phyloP scores from a whole-genome alignment of 2,888 invertebrate species.

The Sphinx pinastri region DNA sequence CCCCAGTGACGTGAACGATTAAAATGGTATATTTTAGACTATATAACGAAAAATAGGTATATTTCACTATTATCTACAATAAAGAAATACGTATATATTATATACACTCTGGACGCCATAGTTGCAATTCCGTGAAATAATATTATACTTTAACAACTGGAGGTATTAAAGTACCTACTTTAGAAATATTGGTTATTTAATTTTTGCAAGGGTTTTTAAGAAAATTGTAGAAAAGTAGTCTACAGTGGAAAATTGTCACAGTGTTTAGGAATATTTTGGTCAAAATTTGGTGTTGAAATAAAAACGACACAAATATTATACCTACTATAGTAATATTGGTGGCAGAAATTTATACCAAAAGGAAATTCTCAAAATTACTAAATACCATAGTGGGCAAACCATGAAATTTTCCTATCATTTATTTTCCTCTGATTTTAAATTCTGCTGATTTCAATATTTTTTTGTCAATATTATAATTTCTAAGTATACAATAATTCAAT shows the following conservation, averaged over 20 bases:
- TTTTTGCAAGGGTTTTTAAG: neutral
- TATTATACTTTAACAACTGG: slow-evolving; percentile 6
- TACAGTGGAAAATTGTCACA: neutral
- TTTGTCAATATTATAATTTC: neutral
- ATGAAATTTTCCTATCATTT: too few species aligned
- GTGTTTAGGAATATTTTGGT: neutral
- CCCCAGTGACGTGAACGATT: neutral
- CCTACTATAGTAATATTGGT: too few species aligned
- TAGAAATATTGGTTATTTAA: neutral
- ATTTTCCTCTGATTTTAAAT: too few species aligned
- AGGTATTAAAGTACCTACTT: neutral
- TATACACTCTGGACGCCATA: slow-evolving; percentile 24
- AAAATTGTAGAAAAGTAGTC: slow-evolving; percentile 19
- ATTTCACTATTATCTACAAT: slow-evolving; percentile 24
- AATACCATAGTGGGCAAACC: too few species aligned
- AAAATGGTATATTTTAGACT: slow-evolving; percentile 4
- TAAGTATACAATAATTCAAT: neutral
- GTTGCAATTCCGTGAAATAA: slow-evolving; percentile 22
- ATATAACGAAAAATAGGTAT: slow-evolving; percentile 21
- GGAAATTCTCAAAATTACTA: too few species aligned
- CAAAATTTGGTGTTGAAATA: neutral
- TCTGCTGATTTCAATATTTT: too few species aligned
- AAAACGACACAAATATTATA: neutral
- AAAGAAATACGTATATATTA: slow-evolving; percentile 17
- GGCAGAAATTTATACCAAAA: too few species aligned